Percentiles rank a stretch among this genome's conserved stretches.
Evolutionary conservation across 2,888 invertebrate genomes (phyloP).

Genomic region (Coelogynopora nodosa): DNA sequence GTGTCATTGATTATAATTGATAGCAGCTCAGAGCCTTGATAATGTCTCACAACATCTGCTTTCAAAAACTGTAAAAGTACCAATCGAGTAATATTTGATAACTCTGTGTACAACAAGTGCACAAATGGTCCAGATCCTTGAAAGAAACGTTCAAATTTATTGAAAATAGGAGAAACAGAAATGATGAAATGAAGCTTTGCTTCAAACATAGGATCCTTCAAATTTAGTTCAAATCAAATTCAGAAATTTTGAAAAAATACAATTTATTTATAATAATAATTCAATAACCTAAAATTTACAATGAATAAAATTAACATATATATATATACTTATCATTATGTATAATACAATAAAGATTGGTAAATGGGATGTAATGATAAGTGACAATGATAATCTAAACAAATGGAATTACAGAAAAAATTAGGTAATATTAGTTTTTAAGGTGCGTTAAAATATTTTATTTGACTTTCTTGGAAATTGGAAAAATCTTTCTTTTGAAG

Average conservation of each 20-base stretch:
- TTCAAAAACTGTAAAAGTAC: slow-evolving; percentile 19
- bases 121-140: background rate
- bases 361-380: too few species aligned
- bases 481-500: background rate
- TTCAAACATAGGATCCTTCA: slow-evolving; percentile 4
- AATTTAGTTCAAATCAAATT: slow-evolving; percentile 12
- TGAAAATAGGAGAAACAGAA: slow-evolving; percentile 16
- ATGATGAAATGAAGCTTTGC: slow-evolving; percentile 27
- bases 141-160: slow-evolving; percentile 17
- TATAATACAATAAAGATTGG: too few species aligned
- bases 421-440: background rate
- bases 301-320: too few species aligned
- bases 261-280: too few species aligned
- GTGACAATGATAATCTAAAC: too few species aligned
- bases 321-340: too few species aligned
- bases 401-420: background rate
- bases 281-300: too few species aligned
- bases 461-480: background rate
- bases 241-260: too few species aligned
- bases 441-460: background rate
- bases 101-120: slow-evolving; percentile 17
- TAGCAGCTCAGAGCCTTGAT: slow-evolving; percentile 30
- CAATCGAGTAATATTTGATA: slow-evolving; percentile 11
- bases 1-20: slow-evolving; percentile 5
- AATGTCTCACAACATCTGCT: slow-evolving; percentile 1